These are phyloP conservation scores for Terrapene triunguis DNA, from an alignment of 2,113 vertebrate species.

Conservation along the genomic window DNA sequence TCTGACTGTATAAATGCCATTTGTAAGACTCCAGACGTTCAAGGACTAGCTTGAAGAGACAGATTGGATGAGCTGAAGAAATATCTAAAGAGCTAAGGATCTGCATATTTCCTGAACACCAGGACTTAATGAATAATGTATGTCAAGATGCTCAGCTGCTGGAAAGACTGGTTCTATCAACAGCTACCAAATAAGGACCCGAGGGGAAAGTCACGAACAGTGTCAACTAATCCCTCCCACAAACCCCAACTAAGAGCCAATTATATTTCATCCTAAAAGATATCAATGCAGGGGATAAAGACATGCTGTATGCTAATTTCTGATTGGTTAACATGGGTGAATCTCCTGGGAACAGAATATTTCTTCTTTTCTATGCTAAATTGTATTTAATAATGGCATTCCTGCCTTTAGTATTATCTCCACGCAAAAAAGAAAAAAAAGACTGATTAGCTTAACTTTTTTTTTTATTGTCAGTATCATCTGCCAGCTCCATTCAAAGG, in stretches of 20 bases:
- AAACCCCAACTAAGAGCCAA: constrained; percentile 82
- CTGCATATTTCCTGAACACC: constrained; percentile 84
- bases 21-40: constrained; percentile 80
- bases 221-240: constrained; percentile 80
- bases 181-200: constrained; percentile 91
- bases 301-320: constrained; percentile 30
- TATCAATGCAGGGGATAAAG: constrained; percentile 54
- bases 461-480: not conserved
- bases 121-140: constrained; percentile 90
- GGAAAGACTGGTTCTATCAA: constrained; percentile 85
- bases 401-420: constrained; percentile 48
- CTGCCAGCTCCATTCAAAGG: not conserved
- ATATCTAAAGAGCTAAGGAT: constrained; percentile 77
- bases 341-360: constrained; percentile 71
- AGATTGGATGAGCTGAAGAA: constrained; percentile 71
- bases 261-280: constrained; percentile 64
- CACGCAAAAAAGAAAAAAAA: constrained; percentile 7
- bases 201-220: constrained; percentile 83
- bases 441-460: constrained; percentile 53
- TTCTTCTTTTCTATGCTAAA: constrained; percentile 45
- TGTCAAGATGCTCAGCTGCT: constrained; percentile 87
- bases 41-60: constrained; percentile 69
- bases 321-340: constrained; percentile 81
- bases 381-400: constrained; percentile 76
- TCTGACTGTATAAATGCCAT: constrained; percentile 77